Evolutionary conservation across 2,888 invertebrate species (phyloP).

Genomic region (Acheta domesticus): DNA sequence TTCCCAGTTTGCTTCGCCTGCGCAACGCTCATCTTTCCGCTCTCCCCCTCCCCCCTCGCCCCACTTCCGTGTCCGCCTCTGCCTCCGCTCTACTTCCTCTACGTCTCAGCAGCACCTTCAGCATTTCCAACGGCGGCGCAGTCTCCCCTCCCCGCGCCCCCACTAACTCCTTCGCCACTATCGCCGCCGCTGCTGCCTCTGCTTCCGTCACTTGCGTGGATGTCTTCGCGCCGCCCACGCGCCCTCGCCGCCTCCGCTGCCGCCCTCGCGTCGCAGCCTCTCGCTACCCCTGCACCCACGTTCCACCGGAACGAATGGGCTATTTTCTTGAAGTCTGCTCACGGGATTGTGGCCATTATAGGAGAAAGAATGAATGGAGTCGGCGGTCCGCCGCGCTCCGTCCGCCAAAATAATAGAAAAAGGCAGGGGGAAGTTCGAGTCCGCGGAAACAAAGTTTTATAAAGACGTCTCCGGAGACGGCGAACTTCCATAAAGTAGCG

Average conservation of each 20-base stretch:
- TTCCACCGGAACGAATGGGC: background rate
- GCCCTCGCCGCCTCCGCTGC: background rate
- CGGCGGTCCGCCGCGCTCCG: background rate
- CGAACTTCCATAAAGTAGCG: background rate
- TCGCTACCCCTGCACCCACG: background rate
- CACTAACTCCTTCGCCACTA: no score
- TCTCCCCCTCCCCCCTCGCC: no score
- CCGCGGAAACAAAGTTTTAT: constrained; percentile 18
- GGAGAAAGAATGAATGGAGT: constrained; percentile 6
- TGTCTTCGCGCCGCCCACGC: background rate
- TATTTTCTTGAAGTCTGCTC: background rate
- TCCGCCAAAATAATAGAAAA: constrained; percentile 4
- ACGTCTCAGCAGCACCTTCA: no score
- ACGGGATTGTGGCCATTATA: background rate
- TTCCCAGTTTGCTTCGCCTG: no score
- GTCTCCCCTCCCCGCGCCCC: background rate
- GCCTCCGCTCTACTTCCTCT: no score
- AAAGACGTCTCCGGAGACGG: constrained; percentile 7
- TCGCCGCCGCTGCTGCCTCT: background rate
- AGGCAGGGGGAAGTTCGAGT: background rate
- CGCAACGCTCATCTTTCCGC: no score
- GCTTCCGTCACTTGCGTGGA: background rate
- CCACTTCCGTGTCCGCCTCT: no score
- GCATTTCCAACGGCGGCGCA: background rate
- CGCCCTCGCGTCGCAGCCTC: background rate